Evolutionary conservation across 1,140 invertebrate species (phyloP).

Genomic region (Goniozus legneri): DNA sequence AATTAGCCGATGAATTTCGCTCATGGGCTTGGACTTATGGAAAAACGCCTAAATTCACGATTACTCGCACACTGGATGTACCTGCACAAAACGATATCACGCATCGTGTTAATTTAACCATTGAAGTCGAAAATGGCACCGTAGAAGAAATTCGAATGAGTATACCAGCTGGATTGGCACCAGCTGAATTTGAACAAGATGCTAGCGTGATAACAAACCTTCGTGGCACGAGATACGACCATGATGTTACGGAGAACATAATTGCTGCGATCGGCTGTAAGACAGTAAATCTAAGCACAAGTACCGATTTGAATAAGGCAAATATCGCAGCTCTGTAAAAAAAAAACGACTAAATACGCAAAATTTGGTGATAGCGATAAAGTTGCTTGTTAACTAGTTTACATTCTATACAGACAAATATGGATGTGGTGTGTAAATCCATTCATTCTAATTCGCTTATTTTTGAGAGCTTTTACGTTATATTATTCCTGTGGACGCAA

Average conservation of each 20-base stretch:
- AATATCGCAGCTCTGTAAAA: too few relatives aligned
- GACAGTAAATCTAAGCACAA: too few relatives aligned
- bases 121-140: conserved; percentile 42
- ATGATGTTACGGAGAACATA: conserved; percentile 40
- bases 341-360: too few relatives aligned
- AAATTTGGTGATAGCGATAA: too few relatives aligned
- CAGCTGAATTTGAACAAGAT: conserved; percentile 26
- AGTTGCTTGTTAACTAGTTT: too few relatives aligned
- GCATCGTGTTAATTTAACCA: conserved; percentile 32
- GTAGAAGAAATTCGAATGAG: conserved; percentile 46
- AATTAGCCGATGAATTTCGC: conserved; percentile 59
- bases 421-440: too few relatives aligned
- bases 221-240: conserved; percentile 38
- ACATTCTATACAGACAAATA: too few relatives aligned
- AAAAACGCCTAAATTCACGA: conserved; percentile 80
- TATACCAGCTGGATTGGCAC: conserved; percentile 32
- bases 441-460: too few relatives aligned
- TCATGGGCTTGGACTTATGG: conserved; percentile 88
- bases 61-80: conserved; percentile 46
- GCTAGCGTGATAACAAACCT: conserved; percentile 47
- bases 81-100: conserved; percentile 18
- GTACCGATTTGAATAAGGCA: too few relatives aligned
- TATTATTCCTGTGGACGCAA: too few relatives aligned
- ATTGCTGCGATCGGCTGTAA: conserved; percentile 44
- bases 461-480: too few relatives aligned